Evolutionary conservation across 1,140 invertebrate species (phyloP), one percentile per base, ranked within the genome.

Genomic region (Acromyrmex charruanus): DNA sequence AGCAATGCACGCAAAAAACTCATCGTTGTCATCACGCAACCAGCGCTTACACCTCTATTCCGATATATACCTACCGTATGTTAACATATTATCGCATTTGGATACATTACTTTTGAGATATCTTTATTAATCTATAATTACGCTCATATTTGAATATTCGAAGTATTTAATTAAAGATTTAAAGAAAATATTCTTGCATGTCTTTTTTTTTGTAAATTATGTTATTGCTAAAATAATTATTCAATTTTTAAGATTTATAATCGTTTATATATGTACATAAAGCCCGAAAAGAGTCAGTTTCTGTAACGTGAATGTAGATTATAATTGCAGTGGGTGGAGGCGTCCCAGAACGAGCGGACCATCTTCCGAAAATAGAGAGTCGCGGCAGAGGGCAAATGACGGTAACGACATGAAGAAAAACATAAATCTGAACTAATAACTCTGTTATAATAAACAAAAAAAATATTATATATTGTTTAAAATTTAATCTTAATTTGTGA

Each of bases 21-120:
- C 98, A 98, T 94, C 95, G 98, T 85, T 98, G 98, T 95, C 97
- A 98, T 93, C 98, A 99, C 92, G 98, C 98, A 3, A 97, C 98
- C 18, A 98, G 98, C 94, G 98, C 98, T 63, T 99, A 99, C 94
- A 98, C 98, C 7, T 98, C 98, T 21, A 96, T 98, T 61, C 98
- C 98, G 51, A 92, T 94, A 75, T 95, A 95, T 80, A 95, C 94
- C 31, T 95, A 95, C 91, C 94, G 95, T 95, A 94, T 82, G 95
- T 93, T 69, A 31, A 63, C 3, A 44, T 44, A 25, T 53, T 39
- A 35, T 7, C 6, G 10, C 2, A 39, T 49, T 53, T 39, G 12
- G 7, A 14, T 49, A 65, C 9, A 18, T 61, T 21, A 16, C 5
- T 77, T 28, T 77, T 9, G 7, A 18, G n/a, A 44, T 25, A 44